phyloP scores from a whole-genome alignment of 2,113 vertebrate genomes.

The Crocuta crocuta region DNA sequence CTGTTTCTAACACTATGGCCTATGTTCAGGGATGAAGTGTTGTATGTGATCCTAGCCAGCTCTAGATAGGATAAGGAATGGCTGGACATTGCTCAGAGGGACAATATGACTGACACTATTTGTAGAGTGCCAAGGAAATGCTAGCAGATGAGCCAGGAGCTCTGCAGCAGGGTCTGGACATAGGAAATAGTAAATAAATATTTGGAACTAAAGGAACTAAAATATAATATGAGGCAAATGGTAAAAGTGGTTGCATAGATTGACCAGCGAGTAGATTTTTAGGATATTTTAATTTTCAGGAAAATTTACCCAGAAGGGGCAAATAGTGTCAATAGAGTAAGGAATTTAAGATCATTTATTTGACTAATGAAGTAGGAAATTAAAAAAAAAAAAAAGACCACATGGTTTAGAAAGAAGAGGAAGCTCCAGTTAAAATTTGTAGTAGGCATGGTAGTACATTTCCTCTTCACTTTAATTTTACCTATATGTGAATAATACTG shows the following conservation, averaged over 20 bases:
- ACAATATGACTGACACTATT: background rate
- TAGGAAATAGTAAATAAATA: background rate
- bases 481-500: background rate
- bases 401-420: background rate
- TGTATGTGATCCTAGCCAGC: fast-evolving
- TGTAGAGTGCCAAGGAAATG: background rate
- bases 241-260: background rate
- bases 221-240: background rate
- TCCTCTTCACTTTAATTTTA: background rate
- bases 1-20: background rate
- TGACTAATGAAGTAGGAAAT: background rate
- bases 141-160: background rate
- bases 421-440: background rate
- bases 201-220: background rate
- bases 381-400: background rate
- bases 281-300: background rate
- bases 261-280: background rate
- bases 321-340: background rate
- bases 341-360: background rate
- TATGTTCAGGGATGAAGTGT: background rate
- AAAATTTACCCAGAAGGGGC: background rate
- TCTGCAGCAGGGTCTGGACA: background rate
- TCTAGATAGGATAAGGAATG: background rate
- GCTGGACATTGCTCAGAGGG: background rate
- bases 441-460: background rate